These are phyloP conservation scores for Argopecten irradians DNA, from an alignment of 1,140 invertebrate species.

Conservation along the genomic window DNA sequence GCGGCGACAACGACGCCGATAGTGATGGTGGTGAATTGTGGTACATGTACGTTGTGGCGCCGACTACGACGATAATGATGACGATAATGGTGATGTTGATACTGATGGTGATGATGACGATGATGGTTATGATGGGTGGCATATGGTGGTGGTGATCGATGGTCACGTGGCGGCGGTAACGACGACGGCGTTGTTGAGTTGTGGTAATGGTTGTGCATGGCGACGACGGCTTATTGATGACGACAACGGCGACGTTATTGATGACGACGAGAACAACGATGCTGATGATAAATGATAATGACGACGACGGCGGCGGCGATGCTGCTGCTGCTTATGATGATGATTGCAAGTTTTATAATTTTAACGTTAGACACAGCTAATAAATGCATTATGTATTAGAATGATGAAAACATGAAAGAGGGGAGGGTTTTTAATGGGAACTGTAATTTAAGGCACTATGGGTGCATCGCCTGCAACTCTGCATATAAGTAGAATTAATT, in stretches of 20 bases:
- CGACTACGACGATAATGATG: not conserved
- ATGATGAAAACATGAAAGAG: not conserved
- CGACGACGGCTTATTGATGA: not conserved
- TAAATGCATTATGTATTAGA: conserved; percentile 6
- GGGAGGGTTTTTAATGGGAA: not conserved
- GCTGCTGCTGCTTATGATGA: too few relatives aligned
- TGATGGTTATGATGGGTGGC: not conserved
- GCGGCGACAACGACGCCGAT: not conserved
- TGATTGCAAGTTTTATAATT: too few relatives aligned
- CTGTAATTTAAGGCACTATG: too few relatives aligned
- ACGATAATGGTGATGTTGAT: not conserved
- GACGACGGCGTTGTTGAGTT: not conserved
- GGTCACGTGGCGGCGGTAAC: not conserved
- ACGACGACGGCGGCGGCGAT: not conserved
- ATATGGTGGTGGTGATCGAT: not conserved
- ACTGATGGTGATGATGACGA: not conserved
- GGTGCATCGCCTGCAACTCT: too few relatives aligned
- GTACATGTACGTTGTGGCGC: not conserved
- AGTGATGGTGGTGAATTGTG: not conserved
- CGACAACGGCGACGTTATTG: not conserved
- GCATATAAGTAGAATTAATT: too few relatives aligned
- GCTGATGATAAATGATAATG: too few relatives aligned
- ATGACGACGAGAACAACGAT: not conserved
- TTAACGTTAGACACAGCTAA: not conserved
- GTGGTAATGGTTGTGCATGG: not conserved